Evolutionary conservation across 1,140 invertebrate genomes (phyloP).

Genomic region (Helicoverpa armigera): DNA sequence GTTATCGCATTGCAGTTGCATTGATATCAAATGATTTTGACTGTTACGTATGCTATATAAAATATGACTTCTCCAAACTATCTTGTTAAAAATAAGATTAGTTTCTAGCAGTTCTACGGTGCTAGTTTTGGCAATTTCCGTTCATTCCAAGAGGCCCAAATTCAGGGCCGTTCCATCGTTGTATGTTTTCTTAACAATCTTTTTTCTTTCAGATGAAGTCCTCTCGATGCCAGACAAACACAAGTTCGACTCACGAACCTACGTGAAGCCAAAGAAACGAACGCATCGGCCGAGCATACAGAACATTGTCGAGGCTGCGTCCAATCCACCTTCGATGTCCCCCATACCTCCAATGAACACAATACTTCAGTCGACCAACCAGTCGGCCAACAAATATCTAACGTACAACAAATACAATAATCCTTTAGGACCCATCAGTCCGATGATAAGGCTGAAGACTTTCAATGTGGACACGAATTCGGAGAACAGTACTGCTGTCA

Average conservation of each 20-base stretch:
- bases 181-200: not conserved
- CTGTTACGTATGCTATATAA: no score
- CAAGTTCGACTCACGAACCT: conserved; percentile 85
- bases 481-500: conserved; percentile 72
- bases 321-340: conserved; percentile 70
- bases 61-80: no score
- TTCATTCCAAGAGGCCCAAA: no score
- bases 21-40: no score
- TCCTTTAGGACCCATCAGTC: conserved; percentile 73
- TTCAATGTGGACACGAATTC: conserved; percentile 81
- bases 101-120: no score
- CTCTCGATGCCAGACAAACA: conserved; percentile 79
- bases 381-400: conserved; percentile 72
- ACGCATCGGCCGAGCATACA: conserved; percentile 79
- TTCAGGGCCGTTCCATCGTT: no score
- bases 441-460: conserved; percentile 79
- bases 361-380: conserved; percentile 57
- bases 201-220: conserved; percentile 74
- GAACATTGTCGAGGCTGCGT: conserved; percentile 75
- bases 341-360: conserved; percentile 44
- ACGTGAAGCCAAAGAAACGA: conserved; percentile 81
- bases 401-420: conserved; percentile 82
- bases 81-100: no score
- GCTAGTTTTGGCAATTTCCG: no score
- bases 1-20: not conserved